phyloP scores from a whole-genome alignment of 1,140 invertebrate genomes.

The Trachymyrmex cornetzi region DNA sequence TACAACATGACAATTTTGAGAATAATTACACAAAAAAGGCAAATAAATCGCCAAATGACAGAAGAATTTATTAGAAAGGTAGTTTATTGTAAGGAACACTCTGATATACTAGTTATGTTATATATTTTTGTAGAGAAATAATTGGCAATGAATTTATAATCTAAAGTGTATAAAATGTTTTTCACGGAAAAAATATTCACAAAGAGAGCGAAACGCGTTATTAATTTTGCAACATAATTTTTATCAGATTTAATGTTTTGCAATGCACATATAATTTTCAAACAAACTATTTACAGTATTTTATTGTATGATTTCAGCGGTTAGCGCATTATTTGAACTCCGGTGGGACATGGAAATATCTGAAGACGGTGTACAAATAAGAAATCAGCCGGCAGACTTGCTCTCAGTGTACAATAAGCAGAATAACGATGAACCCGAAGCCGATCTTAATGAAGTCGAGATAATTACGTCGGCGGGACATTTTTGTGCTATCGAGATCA shows the following conservation, averaged over 20 bases:
- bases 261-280: background rate
- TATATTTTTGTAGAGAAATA: background rate
- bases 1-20: background rate
- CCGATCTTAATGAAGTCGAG: conserved; percentile 70
- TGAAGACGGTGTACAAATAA: conserved; percentile 69
- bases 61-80: background rate
- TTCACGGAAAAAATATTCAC: background rate
- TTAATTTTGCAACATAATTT: background rate
- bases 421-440: conserved; percentile 62
- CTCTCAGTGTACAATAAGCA: conserved; percentile 62
- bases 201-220: background rate
- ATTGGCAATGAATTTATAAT: background rate
- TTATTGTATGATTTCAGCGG: conserved; percentile 59
- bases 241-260: background rate
- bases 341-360: conserved; percentile 77
- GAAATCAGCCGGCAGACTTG: conserved; percentile 67
- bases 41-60: background rate
- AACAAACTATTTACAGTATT: background rate
- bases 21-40: background rate
- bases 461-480: conserved; percentile 73
- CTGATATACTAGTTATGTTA: background rate
- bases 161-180: background rate
- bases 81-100: background rate
- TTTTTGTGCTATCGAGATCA: conserved; percentile 75
- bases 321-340: background rate